A percentile compares a stretch with the other conserved stretches of the same genome.
Conservation (phyloP, 2,113 vertebrate species). For the Pandion haliaetus region DNA sequence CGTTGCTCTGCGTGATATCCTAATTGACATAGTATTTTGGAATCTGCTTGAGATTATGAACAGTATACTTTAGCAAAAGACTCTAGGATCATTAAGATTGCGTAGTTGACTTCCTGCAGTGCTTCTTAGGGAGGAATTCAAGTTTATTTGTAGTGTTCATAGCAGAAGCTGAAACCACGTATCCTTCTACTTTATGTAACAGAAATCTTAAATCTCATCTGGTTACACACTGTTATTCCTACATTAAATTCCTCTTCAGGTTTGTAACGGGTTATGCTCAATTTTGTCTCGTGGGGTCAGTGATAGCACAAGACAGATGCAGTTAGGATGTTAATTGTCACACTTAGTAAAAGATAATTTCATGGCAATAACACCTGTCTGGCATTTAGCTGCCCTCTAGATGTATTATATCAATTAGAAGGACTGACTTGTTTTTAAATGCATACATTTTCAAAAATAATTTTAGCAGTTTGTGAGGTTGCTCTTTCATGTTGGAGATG, state of each 20-base stretch:
- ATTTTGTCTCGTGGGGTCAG: not conserved
- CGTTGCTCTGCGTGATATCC: not conserved
- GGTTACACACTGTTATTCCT: not conserved
- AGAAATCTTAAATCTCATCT: not conserved
- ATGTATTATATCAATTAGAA: not conserved
- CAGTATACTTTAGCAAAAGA: not conserved
- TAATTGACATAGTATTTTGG: constrained; percentile 15
- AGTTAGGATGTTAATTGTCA: constrained; percentile 1
- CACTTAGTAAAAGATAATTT: not conserved
- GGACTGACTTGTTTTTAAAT: not conserved
- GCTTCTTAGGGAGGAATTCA: constrained; percentile 4
- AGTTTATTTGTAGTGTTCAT: constrained; percentile 8
- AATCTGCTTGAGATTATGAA: constrained; percentile 18
- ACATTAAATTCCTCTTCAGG: not conserved
- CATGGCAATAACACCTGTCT: not conserved
- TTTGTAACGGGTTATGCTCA: not conserved
- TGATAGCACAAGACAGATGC: not conserved
- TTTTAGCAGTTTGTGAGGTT: not conserved
- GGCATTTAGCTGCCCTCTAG: not conserved
- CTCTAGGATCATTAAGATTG: not conserved
- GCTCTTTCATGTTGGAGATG: not conserved
- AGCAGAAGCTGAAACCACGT: not conserved
- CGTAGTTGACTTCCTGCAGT: not conserved
- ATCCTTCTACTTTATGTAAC: not conserved
- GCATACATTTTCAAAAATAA: not conserved